Percentiles rank a stretch among this genome's conserved stretches.
Conservation (phyloP, 2,113 vertebrate genomes). For the Periophthalmus modestus region DNA sequence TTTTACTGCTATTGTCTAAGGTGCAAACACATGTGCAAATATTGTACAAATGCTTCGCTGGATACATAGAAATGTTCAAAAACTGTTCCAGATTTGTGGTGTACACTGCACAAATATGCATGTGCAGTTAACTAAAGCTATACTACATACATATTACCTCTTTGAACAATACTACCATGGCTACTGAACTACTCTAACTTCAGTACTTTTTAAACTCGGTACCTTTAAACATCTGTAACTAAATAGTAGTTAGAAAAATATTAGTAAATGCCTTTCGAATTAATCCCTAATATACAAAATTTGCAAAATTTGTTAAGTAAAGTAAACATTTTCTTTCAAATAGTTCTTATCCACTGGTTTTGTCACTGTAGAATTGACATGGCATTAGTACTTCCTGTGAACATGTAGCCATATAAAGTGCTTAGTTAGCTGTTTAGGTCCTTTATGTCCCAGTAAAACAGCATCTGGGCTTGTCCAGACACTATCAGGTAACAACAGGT, state of each 20-base stretch:
- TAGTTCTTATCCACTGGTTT: background rate
- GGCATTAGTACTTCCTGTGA: conserved; percentile 40
- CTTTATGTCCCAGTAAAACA: conserved; percentile 77
- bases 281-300: background rate
- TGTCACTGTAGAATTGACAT: conserved; percentile 34
- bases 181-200: background rate
- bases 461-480: conserved; percentile 77
- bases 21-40: conserved; percentile 57
- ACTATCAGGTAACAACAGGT: conserved; percentile 78
- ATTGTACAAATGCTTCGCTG: conserved; percentile 69
- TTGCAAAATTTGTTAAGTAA: background rate
- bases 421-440: conserved; percentile 75
- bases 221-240: background rate
- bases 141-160: no score
- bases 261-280: background rate
- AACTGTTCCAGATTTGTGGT: background rate
- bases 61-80: conserved; percentile 18
- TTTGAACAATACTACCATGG: background rate
- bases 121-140: no score
- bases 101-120: no score
- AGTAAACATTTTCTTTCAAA: background rate
- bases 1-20: conserved; percentile 49
- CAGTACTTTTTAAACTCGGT: background rate
- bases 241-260: background rate
- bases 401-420: conserved; percentile 66